Conservation (phyloP, 2,797 vertebrate genomes). For the Sebastiscus tertius region DNA sequence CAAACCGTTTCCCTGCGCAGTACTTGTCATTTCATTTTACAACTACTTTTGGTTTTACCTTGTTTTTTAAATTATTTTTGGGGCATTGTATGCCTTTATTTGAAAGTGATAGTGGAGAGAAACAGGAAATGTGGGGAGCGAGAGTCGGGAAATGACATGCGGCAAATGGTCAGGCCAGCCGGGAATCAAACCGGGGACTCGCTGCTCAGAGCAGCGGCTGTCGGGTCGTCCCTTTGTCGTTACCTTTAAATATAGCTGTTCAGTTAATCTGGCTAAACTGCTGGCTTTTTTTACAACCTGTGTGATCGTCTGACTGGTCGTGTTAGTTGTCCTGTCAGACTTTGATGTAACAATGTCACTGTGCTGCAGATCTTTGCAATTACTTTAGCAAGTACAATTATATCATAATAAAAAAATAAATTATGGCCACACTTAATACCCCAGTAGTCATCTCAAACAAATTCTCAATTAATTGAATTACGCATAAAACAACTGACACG, state of each 20-base stretch:
- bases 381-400: not conserved
- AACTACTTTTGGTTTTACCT: not conserved
- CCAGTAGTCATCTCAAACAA: not conserved
- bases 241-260: not conserved
- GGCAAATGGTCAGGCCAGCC: not conserved
- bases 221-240: not conserved
- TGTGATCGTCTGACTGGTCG: not conserved
- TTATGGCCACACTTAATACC: not conserved
- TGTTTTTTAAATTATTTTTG: not conserved
- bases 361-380: not conserved
- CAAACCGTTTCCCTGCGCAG: not conserved
- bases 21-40: not conserved
- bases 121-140: not conserved
- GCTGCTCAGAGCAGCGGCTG: not conserved
- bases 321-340: not conserved
- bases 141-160: too few relatives aligned
- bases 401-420: conserved; percentile 1
- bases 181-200: too few relatives aligned
- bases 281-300: not conserved
- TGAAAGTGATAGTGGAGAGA: not conserved
- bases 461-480: not conserved
- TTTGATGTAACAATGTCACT: not conserved
- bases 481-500: not conserved
- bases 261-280: not conserved
- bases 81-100: not conserved